Conservation (phyloP, 1,140 invertebrate genomes). For the Drosophila carrolli region DNA sequence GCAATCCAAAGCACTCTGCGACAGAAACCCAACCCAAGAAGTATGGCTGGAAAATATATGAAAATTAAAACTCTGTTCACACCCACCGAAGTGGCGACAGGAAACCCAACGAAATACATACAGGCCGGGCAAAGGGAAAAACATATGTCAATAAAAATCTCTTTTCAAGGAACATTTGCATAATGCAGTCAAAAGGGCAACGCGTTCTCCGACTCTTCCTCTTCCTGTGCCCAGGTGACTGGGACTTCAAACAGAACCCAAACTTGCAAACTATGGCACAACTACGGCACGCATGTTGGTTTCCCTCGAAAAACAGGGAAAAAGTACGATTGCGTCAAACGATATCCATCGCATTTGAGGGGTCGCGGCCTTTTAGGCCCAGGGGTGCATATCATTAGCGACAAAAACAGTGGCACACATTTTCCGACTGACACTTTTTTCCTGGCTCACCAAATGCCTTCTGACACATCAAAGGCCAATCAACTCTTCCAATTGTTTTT, state of each 20-base stretch:
- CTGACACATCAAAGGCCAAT: constrained; percentile 78
- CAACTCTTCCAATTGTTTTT: constrained; percentile 61
- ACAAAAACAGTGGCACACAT: constrained; percentile 69
- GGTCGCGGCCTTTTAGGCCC: constrained; percentile 20
- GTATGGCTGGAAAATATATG: constrained; percentile 29
- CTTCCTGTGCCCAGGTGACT: constrained; percentile 38
- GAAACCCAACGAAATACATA: constrained; percentile 47
- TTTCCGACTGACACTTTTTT: constrained; percentile 78
- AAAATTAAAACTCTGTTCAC: constrained; percentile 78
- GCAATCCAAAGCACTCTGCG: constrained; percentile 15
- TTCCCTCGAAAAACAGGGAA: constrained; percentile 63
- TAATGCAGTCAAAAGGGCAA: constrained; percentile 83
- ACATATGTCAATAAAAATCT: constrained; percentile 83
- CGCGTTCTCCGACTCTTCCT: constrained; percentile 44
- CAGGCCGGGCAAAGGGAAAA: constrained; percentile 43
- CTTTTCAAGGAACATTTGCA: constrained; percentile 70
- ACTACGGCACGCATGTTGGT: constrained; percentile 69
- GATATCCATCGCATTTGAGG: constrained; percentile 51
- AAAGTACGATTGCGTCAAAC: constrained; percentile 60
- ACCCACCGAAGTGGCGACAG: constrained; percentile 73
- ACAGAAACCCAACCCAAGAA: constrained; percentile 15
- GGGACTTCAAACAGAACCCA: constrained; percentile 69
- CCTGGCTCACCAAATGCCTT: constrained; percentile 21
- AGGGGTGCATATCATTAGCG: constrained; percentile 81
- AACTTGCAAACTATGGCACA: constrained; percentile 58